These are phyloP conservation scores for Pogonophryne albipinna DNA, from an alignment of 2,797 vertebrate genomes.

Conservation along the genomic window DNA sequence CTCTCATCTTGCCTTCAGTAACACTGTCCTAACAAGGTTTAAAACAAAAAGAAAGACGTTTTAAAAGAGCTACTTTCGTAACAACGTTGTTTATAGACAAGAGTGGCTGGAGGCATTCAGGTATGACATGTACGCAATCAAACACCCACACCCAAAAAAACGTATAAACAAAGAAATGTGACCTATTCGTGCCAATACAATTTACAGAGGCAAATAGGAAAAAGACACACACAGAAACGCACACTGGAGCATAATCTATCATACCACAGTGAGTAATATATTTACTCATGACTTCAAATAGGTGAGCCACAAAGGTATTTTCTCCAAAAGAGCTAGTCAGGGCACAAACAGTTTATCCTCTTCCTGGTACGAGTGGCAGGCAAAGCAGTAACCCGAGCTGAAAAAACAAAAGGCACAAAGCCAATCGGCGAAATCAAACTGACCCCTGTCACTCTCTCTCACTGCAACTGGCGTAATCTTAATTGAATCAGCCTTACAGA, in stretches of 20 bases:
- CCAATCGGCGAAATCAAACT: constrained; percentile 89
- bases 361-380: constrained; percentile 54
- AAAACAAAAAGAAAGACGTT: constrained; percentile 80
- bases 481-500: constrained; percentile 99
- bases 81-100: background rate
- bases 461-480: constrained; percentile 94
- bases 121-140: constrained; percentile 11
- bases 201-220: background rate
- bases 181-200: constrained; percentile 16
- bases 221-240: no score
- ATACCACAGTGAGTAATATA: constrained; percentile 56
- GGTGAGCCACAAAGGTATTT: constrained; percentile 33
- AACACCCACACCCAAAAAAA: background rate
- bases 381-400: constrained; percentile 70
- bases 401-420: constrained; percentile 83
- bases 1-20: constrained; percentile 52
- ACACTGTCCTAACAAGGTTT: constrained; percentile 45
- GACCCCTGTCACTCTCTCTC: constrained; percentile 91
- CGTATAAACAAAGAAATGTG: constrained; percentile 14
- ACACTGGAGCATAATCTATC: constrained; percentile 48
- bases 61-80: constrained; percentile 20
- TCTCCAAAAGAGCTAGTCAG: constrained; percentile 49
- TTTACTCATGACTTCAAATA: constrained; percentile 67
- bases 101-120: background rate
- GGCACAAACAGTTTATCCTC: constrained; percentile 62